Percentiles rank a stretch among this genome's conserved stretches.
Conservation (phyloP, 2,797 vertebrate genomes). For the Myiotriccus ornatus region DNA sequence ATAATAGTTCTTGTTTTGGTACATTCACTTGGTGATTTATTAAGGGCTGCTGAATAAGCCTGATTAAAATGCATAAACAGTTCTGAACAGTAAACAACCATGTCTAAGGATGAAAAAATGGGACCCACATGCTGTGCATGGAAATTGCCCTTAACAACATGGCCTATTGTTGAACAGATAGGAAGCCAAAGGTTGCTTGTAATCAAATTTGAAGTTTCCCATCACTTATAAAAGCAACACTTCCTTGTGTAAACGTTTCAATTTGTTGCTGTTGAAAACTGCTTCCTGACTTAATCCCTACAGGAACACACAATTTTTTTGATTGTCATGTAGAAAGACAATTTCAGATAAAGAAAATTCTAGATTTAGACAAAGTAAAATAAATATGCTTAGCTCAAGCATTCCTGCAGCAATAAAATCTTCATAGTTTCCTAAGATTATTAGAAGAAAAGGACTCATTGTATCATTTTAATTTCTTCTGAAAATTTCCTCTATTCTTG, state of each 20-base stretch:
- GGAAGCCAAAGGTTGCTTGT: constrained; percentile 99
- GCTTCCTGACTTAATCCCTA: constrained; percentile 75
- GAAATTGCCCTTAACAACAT: constrained; percentile 98
- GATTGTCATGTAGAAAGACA: constrained; percentile 67
- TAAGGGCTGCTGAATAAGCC: constrained; percentile 79
- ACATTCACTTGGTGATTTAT: constrained; percentile 82
- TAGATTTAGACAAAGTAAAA: constrained; percentile 34
- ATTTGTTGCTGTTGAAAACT: constrained; percentile 80
- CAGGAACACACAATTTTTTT: constrained; percentile 71
- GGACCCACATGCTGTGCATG: constrained; percentile 98
- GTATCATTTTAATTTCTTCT: neutral
- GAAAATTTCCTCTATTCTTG: neutral
- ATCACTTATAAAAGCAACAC: constrained; percentile 82
- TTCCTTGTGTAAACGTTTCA: constrained; percentile 82
- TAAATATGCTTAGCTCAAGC: neutral
- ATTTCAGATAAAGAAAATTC: constrained; percentile 43
- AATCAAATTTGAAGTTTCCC: constrained; percentile 98
- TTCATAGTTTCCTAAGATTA: neutral
- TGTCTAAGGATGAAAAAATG: constrained; percentile 85
- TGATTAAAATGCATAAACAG: constrained; percentile 86
- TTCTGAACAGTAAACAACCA: constrained; percentile 95
- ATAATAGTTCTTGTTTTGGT: constrained; percentile 77
- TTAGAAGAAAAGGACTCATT: neutral
- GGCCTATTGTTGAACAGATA: constrained; percentile 90
- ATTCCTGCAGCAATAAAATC: constrained; percentile 27